These are phyloP conservation scores for Montipora foliosa DNA, from an alignment of 64 coral and sea anemone genomes.

Conservation along the genomic window DNA sequence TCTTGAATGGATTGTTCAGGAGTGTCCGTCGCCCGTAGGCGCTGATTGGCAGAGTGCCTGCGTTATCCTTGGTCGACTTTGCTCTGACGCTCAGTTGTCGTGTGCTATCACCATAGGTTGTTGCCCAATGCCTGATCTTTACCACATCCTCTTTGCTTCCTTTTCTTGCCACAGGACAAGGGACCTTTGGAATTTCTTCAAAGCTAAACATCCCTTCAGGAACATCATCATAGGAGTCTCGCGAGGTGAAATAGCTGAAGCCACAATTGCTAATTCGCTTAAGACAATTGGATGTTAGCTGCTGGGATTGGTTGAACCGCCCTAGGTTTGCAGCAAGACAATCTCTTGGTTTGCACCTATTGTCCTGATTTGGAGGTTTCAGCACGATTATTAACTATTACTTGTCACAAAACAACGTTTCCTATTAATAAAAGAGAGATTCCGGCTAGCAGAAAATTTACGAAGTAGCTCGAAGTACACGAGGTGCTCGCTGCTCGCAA, in stretches of 20 bases:
- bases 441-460: too few species aligned
- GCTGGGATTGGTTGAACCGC: too few species aligned
- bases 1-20: slow-evolving; percentile 38
- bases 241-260: slow-evolving; percentile 35
- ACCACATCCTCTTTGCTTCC: slow-evolving; percentile 51
- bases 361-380: too few species aligned
- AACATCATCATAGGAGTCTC: slow-evolving; percentile 26
- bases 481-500: too few species aligned
- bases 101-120: slow-evolving; percentile 42
- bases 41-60: slow-evolving; percentile 52
- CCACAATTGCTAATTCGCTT: slow-evolving; percentile 34
- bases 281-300: too few species aligned
- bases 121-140: slow-evolving; percentile 53
- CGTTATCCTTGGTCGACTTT: slow-evolving; percentile 56
- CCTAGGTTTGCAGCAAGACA: too few species aligned
- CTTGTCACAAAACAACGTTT: too few species aligned
- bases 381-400: too few species aligned
- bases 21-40: slow-evolving; percentile 18
- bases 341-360: too few species aligned
- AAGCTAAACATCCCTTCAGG: slow-evolving; percentile 16
- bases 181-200: slow-evolving; percentile 24
- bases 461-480: too few species aligned
- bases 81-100: slow-evolving; percentile 35
- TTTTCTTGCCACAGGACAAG: slow-evolving; percentile 29
- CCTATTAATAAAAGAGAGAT: too few species aligned